Conservation (phyloP, 2,113 vertebrate species). For the Scomber colias region DNA sequence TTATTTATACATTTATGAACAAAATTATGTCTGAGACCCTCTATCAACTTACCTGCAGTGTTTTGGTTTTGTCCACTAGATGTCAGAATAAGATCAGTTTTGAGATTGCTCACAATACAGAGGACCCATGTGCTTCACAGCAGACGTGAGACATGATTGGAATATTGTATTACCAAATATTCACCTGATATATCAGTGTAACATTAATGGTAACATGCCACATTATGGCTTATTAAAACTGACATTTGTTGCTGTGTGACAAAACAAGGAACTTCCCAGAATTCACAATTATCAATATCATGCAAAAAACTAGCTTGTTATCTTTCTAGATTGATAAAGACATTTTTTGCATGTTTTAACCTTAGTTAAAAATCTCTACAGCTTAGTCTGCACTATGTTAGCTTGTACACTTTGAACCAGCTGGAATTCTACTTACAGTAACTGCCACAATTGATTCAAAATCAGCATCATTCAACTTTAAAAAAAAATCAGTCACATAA, state of each 20-base stretch:
- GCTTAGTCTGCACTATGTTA: too few species aligned
- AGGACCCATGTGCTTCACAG: not conserved
- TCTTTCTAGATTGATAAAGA: not conserved
- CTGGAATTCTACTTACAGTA: too few species aligned
- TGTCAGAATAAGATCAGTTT: conserved; percentile 43
- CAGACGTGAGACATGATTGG: not conserved
- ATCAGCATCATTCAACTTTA: not conserved
- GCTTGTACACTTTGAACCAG: not conserved
- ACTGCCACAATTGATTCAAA: not conserved
- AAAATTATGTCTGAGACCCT: not conserved
- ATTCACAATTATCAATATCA: not conserved
- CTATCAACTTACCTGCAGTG: not conserved
- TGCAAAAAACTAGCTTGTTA: too few species aligned
- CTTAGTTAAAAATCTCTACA: not conserved
- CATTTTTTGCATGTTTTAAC: not conserved
- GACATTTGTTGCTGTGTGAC: not conserved
- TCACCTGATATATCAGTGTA: not conserved
- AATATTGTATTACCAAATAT: not conserved
- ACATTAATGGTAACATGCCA: not conserved
- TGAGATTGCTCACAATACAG: too few species aligned
- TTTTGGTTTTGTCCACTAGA: conserved; percentile 48
- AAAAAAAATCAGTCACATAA: too few species aligned
- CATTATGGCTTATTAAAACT: conserved; percentile 3
- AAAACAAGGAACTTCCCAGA: not conserved
- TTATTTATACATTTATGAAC: too few species aligned